Evolutionary conservation across 2,113 vertebrate species (phyloP), one percentile per base, ranked within the genome.

Genomic region (Ciconia boyciana): DNA sequence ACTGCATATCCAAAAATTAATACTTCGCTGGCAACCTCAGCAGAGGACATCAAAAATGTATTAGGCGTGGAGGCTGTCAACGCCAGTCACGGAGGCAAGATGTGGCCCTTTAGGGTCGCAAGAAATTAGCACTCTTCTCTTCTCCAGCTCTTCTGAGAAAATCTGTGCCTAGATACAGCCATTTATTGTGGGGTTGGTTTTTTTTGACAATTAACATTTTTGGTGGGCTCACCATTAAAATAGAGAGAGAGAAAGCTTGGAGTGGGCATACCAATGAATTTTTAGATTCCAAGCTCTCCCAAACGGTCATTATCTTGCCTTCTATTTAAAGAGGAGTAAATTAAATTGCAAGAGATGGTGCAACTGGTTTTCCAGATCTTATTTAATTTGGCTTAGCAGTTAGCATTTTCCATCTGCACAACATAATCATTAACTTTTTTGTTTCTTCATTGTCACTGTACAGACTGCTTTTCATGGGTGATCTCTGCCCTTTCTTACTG

Each of bases 371-470:
- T 96, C 83, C 94, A 96, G 96, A 86, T 87, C 89, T 93, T 96
- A 93, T 97, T 97, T 96, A 93, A 95, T 97, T 96, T 96, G 91
- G 77, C 66, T 77, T 90, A 87, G 85, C 88, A 52, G 65, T 96
- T 96, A 89, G 46, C 90, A 44, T 84, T 96, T 97, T 96, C 95
- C 95, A 96, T 97, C 96, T 98, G 91, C 62, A 75, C 82, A 89
- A 91, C 87, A 61, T 86, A 87, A 86, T 91, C n/a, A 89, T 94
- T 94, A 95, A 89, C 58, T 66, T 93, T 70, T 83, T 77, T 96
- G 58, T 89, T 96, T 94, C 83, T 88, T 95, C 55, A n/a, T 87
- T 95, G 77, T 82, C 87, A 48, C 93, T 54, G 55, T 82, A 26
- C 48, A 76, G 86, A 49, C 60, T 93, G 89, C 78, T 87, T 92